Percentiles rank a stretch among this genome's conserved stretches.
Conservation (phyloP, 2,888 invertebrate genomes). For the Julus scandinavius region DNA sequence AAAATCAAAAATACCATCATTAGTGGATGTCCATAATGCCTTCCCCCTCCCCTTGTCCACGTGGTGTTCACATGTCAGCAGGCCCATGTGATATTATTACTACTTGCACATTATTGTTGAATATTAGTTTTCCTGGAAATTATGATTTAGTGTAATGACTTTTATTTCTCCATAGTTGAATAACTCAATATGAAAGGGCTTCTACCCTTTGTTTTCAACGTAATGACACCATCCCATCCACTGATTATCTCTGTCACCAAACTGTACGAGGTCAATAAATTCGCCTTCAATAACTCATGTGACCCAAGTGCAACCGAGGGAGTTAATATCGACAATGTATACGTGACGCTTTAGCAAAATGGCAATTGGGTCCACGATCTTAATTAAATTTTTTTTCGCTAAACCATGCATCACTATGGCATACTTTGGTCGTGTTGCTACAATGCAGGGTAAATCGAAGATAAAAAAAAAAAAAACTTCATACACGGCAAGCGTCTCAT, state of each 20-base stretch:
- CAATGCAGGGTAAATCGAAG: neutral
- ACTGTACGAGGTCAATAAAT: neutral
- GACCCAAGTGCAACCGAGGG: neutral
- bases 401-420: neutral
- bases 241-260: conserved; percentile 1
- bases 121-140: too few species aligned
- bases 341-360: neutral
- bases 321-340: neutral
- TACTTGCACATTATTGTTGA: too few species aligned
- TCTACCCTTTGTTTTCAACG: neutral
- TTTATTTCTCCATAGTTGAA: neutral
- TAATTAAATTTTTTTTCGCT: neutral
- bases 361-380: neutral
- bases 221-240: neutral
- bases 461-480: neutral
- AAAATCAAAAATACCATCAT: too few species aligned
- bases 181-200: neutral
- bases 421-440: neutral
- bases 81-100: too few species aligned
- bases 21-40: too few species aligned
- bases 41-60: too few species aligned
- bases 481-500: neutral
- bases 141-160: neutral
- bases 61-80: too few species aligned
- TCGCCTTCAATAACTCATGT: neutral